Evolutionary conservation across 2,113 vertebrate genomes (phyloP).

Genomic region (Himantopus leucocephalus): DNA sequence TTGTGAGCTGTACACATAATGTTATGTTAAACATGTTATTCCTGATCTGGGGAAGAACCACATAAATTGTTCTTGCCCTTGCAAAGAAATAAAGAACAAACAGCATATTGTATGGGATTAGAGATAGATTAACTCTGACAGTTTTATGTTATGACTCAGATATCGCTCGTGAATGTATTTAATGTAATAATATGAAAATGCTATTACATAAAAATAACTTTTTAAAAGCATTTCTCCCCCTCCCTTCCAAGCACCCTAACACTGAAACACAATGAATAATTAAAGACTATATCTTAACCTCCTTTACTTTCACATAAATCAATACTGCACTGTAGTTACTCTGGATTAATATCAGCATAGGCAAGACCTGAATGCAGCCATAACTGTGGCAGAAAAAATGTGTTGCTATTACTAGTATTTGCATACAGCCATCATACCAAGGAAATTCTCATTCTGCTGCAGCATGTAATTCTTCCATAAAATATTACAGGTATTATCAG

Average conservation of each 20-base stretch:
- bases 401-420: background rate
- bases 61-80: conserved; percentile 18
- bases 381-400: background rate
- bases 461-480: background rate
- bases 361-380: background rate
- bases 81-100: conserved; percentile 49
- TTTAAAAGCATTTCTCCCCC: conserved; percentile 31
- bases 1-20: conserved; percentile 45
- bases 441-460: background rate
- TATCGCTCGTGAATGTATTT: conserved; percentile 42
- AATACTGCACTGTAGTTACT: conserved; percentile 22
- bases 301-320: conserved; percentile 19
- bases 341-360: background rate
- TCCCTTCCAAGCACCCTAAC: background rate
- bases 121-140: conserved; percentile 47
- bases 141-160: conserved; percentile 52
- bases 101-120: conserved; percentile 33
- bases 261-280: conserved; percentile 43
- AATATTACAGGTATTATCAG: background rate
- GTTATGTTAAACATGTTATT: conserved; percentile 61
- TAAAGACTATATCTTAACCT: conserved; percentile 25
- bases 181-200: conserved; percentile 38
- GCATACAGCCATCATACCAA: background rate
- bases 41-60: conserved; percentile 57
- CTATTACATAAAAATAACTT: conserved; percentile 50